A percentile compares a stretch with the other conserved stretches of the same genome.
These are phyloP conservation scores for Cryptomyrus ogoouensis DNA, from an alignment of 2,113 vertebrate species.

Conservation along the genomic window DNA sequence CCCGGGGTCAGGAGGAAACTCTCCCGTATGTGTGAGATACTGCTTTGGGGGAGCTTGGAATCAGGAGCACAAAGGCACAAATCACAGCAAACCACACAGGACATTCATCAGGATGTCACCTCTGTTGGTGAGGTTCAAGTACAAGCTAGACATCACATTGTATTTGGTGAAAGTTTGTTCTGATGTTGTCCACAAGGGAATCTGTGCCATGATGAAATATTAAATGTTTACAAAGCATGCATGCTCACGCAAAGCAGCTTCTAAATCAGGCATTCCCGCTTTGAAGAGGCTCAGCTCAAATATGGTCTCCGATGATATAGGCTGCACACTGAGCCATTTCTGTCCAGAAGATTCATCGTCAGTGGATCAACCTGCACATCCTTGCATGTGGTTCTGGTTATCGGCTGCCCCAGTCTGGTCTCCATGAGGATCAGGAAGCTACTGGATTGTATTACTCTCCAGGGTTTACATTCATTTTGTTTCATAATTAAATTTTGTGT, in stretches of 20 bases:
- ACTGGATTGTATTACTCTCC: neutral
- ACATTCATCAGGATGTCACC: neutral
- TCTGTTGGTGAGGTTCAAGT: neutral
- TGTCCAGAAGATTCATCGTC: neutral
- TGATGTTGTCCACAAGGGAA: neutral
- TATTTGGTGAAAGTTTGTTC: neutral
- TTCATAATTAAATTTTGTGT: neutral
- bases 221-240: neutral
- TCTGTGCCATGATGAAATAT: neutral
- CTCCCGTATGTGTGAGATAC: neutral
- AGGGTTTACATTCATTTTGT: neutral
- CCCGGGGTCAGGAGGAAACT: neutral
- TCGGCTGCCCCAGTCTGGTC: neutral
- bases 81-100: slow-evolving; percentile 7
- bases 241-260: neutral
- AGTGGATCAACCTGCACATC: neutral
- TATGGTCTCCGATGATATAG: neutral
- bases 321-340: neutral
- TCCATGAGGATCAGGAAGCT: neutral
- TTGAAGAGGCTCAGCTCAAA: neutral
- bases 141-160: neutral
- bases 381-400: neutral
- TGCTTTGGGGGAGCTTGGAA: slow-evolving; percentile 2
- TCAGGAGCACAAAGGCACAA: slow-evolving; percentile 14
- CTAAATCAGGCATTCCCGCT: neutral